phyloP scores from a whole-genome alignment of 2,797 vertebrate species.

The Rhinophrynus dorsalis region DNA sequence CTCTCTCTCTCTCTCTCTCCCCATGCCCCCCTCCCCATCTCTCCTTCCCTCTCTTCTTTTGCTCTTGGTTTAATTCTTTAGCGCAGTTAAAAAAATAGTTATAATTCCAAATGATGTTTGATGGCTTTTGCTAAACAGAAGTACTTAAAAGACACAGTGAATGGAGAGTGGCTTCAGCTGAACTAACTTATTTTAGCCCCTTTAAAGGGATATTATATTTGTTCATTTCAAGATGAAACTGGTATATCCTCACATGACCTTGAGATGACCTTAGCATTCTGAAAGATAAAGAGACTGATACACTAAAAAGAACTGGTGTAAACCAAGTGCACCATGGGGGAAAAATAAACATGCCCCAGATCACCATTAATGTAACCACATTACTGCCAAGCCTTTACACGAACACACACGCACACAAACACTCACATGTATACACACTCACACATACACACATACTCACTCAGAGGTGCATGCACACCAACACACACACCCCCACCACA shows the following conservation, averaged over 20 bases:
- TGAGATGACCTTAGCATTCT: slow-evolving; percentile 17
- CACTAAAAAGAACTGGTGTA: too few species aligned
- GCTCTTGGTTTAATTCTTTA: slow-evolving; percentile 65
- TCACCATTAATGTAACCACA: too few species aligned
- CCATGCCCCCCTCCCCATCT: slow-evolving; percentile 58
- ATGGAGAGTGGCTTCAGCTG: slow-evolving; percentile 51
- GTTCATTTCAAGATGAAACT: not conserved
- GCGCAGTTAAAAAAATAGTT: slow-evolving; percentile 61
- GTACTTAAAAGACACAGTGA: slow-evolving; percentile 56
- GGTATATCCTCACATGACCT: not conserved
- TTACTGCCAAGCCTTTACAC: too few species aligned
- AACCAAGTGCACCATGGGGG: too few species aligned
- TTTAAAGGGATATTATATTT: slow-evolving; percentile 54
- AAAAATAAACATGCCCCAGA: too few species aligned
- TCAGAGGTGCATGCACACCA: too few species aligned
- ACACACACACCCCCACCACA: too few species aligned
- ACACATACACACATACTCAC: too few species aligned
- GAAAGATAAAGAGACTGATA: too few species aligned
- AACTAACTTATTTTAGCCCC: slow-evolving; percentile 57
- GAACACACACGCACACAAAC: too few species aligned
- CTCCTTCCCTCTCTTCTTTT: slow-evolving; percentile 55
- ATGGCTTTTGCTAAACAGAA: slow-evolving; percentile 65
- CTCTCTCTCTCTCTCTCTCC: slow-evolving; percentile 55
- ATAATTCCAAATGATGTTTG: slow-evolving; percentile 65
- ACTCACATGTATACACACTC: too few species aligned